Evolutionary conservation across 37 sponge, comb jelly and placozoan species (phyloP).

Genomic region (Tethya wilhelma): DNA sequence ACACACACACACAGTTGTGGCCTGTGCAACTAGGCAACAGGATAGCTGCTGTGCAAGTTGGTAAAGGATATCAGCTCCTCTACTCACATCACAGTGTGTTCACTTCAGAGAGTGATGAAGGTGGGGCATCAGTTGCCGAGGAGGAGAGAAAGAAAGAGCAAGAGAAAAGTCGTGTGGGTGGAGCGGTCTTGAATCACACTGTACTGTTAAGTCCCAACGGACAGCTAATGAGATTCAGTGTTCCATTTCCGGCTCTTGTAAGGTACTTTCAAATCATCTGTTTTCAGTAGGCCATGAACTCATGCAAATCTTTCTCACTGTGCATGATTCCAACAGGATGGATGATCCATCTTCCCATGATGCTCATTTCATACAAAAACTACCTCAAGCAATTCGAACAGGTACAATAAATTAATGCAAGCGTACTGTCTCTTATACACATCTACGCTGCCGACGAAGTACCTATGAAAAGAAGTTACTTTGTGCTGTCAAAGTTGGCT

Average conservation of each 20-base stretch:
- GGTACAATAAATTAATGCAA: no score
- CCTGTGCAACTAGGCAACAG: constrained; percentile 75
- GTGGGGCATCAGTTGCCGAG: background rate
- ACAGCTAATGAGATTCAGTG: constrained; percentile 36
- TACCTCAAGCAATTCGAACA: constrained; percentile 25
- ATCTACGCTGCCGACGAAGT: no score
- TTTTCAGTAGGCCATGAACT: background rate
- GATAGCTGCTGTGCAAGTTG: constrained; percentile 74
- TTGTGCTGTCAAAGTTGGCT: no score
- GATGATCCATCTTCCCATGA: constrained; percentile 37
- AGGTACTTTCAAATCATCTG: constrained; percentile 13
- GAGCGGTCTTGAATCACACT: background rate
- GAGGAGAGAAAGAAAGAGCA: background rate
- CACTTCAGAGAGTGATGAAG: no score
- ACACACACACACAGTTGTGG: constrained; percentile 59
- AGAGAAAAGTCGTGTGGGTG: background rate
- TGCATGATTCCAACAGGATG: constrained; percentile 32
- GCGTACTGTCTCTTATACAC: no score
- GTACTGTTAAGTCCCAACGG: constrained; percentile 30
- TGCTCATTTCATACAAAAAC: constrained; percentile 43
- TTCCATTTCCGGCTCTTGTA: constrained; percentile 45
- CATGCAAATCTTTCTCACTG: constrained; percentile 8
- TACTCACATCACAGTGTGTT: constrained; percentile 51
- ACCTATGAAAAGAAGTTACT: no score
- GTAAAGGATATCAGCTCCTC: constrained; percentile 76